These are phyloP conservation scores for Erythrolamprus reginae DNA, from an alignment of 2,113 vertebrate genomes.

Conservation along the genomic window DNA sequence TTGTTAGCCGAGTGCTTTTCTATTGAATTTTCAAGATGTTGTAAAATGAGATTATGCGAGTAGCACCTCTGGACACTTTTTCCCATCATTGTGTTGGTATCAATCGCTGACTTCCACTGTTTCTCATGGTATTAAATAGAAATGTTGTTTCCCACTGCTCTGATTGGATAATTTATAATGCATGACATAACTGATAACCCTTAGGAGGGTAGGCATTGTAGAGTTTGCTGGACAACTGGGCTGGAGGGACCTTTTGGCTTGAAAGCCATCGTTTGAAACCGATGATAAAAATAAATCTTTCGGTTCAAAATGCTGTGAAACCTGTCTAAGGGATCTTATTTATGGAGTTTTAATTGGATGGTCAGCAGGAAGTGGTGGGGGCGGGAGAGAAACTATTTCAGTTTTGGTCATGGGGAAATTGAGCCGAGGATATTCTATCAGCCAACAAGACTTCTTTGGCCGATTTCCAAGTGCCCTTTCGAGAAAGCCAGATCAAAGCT, in stretches of 20 bases:
- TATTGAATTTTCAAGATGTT: conserved; percentile 81
- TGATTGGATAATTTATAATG: conserved; percentile 74
- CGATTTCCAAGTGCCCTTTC: not conserved
- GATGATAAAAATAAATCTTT: conserved; percentile 44
- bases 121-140: conserved; percentile 81
- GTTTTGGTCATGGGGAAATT: not conserved
- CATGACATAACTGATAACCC: conserved; percentile 76
- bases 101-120: conserved; percentile 84
- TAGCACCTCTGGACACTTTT: conserved; percentile 82
- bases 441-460: not conserved
- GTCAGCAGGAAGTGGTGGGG: not conserved
- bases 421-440: not conserved
- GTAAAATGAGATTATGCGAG: conserved; percentile 79
- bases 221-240: conserved; percentile 49
- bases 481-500: not conserved
- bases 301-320: conserved; percentile 39
- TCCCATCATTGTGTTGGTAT: conserved; percentile 87
- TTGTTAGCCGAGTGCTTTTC: conserved; percentile 71
- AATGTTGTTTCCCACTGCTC: conserved; percentile 77
- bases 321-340: conserved; percentile 39
- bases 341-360: not conserved
- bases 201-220: conserved; percentile 72
- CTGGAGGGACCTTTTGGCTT: conserved; percentile 46
- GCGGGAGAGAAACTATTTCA: not conserved
- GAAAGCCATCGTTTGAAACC: conserved; percentile 45